These are phyloP conservation scores for Aspidiotus rigidus DNA, from an alignment of 2,888 invertebrate species.

Conservation along the genomic window DNA sequence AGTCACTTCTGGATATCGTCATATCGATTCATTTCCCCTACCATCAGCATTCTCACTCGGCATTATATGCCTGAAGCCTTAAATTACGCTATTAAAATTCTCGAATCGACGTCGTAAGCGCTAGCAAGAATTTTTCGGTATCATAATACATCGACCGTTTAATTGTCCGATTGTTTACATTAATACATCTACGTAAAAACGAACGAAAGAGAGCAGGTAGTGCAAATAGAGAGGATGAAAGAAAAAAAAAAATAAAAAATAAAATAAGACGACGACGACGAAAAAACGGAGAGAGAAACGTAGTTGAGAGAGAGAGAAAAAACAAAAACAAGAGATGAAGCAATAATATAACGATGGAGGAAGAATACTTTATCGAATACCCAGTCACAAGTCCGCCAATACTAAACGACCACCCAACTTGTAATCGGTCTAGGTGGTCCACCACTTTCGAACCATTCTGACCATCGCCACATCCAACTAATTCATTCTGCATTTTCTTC, in stretches of 20 bases:
- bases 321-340: slow-evolving; percentile 21
- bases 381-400: slow-evolving; percentile 32
- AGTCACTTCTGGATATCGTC: no score
- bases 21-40: no score
- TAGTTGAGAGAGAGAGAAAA: slow-evolving; percentile 3
- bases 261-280: neutral
- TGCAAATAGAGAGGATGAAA: slow-evolving; percentile 19
- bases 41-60: no score
- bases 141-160: slow-evolving; percentile 19
- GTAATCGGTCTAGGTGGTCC: slow-evolving; percentile 26
- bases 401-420: slow-evolving; percentile 26
- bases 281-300: neutral
- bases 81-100: no score
- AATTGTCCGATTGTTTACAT: slow-evolving; percentile 31
- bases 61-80: no score
- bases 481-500: neutral
- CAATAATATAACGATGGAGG: slow-evolving; percentile 17
- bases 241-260: neutral
- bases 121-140: no score
- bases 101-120: no score
- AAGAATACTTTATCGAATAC: slow-evolving; percentile 16
- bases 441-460: slow-evolving; percentile 29
- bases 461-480: slow-evolving; percentile 28
- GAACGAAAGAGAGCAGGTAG: slow-evolving; percentile 26
- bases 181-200: slow-evolving; percentile 9